Conservation (phyloP, 2,113 vertebrate genomes). For the Coregonus clupeaformis region DNA sequence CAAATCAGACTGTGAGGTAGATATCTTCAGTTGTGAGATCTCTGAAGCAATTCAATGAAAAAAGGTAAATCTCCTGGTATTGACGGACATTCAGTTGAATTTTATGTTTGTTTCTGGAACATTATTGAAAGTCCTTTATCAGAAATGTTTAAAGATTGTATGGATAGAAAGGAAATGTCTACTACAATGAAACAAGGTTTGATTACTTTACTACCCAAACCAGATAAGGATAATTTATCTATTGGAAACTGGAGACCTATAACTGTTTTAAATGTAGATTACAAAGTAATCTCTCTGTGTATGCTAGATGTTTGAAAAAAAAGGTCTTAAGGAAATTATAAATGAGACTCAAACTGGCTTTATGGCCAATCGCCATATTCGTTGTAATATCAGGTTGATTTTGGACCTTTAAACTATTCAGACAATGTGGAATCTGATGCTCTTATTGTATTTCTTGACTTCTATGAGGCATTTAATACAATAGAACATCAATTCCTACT, state of each 20-base stretch:
- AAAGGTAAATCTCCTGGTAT: conserved; percentile 9
- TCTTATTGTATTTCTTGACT: not conserved
- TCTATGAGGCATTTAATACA: too few species aligned
- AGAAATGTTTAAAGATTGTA: too few species aligned
- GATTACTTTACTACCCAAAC: too few species aligned
- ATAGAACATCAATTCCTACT: too few species aligned
- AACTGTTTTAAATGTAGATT: not conserved
- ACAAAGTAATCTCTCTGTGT: not conserved
- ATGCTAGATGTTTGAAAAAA: not conserved
- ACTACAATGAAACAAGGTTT: too few species aligned
- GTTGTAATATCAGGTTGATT: not conserved
- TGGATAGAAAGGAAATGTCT: too few species aligned
- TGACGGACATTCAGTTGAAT: not conserved
- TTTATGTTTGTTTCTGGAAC: too few species aligned
- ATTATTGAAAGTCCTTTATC: too few species aligned
- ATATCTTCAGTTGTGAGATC: too few species aligned
- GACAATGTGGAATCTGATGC: too few species aligned
- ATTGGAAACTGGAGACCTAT: not conserved
- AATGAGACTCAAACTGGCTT: not conserved
- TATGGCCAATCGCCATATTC: not conserved
- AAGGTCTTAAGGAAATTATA: not conserved
- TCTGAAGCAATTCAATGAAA: conserved; percentile 2
- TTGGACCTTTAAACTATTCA: not conserved
- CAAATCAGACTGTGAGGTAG: not conserved
- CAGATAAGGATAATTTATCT: not conserved